These are phyloP conservation scores for Hozukius guyotensis DNA, from an alignment of 2,797 vertebrate species.

Conservation along the genomic window DNA sequence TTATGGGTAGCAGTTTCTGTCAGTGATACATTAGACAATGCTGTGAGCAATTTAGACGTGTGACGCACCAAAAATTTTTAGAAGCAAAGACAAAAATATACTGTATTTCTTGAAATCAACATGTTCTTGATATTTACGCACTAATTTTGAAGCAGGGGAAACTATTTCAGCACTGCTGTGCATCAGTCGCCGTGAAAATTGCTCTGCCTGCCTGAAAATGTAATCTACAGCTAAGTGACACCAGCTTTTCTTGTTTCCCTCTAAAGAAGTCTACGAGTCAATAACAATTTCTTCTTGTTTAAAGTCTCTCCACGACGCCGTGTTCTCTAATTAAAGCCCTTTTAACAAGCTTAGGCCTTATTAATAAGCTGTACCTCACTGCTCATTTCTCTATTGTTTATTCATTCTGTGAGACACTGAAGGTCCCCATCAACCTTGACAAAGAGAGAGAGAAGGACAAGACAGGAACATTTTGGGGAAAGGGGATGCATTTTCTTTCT, in stretches of 20 bases:
- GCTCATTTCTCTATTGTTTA: slow-evolving; percentile 22
- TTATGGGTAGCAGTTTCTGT: not conserved
- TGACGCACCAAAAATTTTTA: not conserved
- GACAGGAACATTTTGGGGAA: not conserved
- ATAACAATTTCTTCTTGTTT: slow-evolving; percentile 9
- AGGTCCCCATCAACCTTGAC: not conserved
- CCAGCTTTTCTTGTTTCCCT: not conserved
- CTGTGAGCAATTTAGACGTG: not conserved
- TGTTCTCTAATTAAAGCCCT: slow-evolving; percentile 16
- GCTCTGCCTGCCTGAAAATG: slow-evolving; percentile 12
- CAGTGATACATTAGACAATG: not conserved
- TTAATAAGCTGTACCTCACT: slow-evolving; percentile 21
- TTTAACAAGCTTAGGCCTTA: slow-evolving; percentile 33
- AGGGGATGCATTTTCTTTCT: slow-evolving; percentile 31
- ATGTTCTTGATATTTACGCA: not conserved
- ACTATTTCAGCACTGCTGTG: not conserved
- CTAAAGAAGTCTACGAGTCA: slow-evolving; percentile 16
- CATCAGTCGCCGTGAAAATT: not conserved
- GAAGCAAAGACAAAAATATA: not conserved
- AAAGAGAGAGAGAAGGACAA: not conserved
- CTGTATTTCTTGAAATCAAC: not conserved
- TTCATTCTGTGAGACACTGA: not conserved
- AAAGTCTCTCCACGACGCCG: not conserved
- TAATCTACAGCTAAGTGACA: slow-evolving; percentile 5
- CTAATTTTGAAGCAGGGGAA: not conserved